Percentiles rank a stretch among this genome's conserved stretches.
Evolutionary conservation across 2,113 vertebrate genomes (phyloP).

Genomic region (Odontesthes bonariensis): DNA sequence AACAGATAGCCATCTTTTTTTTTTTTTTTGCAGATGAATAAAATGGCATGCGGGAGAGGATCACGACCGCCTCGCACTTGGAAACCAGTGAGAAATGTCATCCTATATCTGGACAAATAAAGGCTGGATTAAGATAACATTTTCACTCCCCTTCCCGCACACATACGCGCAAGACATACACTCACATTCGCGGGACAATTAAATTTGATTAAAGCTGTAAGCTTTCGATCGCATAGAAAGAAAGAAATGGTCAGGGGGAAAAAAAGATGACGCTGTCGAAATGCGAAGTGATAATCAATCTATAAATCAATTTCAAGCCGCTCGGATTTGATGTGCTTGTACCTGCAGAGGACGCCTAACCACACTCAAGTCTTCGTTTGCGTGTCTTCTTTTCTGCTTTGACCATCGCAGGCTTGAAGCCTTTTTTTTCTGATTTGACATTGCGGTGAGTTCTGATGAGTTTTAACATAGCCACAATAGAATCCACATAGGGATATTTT

Average conservation of each 20-base stretch:
- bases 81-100: conserved; percentile 45
- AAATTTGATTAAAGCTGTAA: conserved; percentile 69
- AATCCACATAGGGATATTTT: conserved; percentile 13
- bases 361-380: conserved; percentile 36
- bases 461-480: background rate
- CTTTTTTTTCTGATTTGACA: background rate
- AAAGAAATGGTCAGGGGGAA: background rate
- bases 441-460: background rate
- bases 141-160: conserved; percentile 17
- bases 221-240: conserved; percentile 26
- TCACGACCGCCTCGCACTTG: conserved; percentile 58
- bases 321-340: conserved; percentile 30
- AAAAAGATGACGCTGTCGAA: conserved; percentile 12
- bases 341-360: conserved; percentile 80
- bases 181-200: conserved; percentile 63
- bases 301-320: conserved; percentile 28
- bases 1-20: conserved; percentile 70
- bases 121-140: conserved; percentile 55
- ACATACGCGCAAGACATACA: conserved; percentile 9
- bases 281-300: conserved; percentile 29
- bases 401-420: conserved; percentile 9
- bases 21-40: conserved; percentile 70
- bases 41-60: conserved; percentile 51
- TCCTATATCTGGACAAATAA: conserved; percentile 35
- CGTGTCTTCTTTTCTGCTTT: conserved; percentile 32